These are phyloP conservation scores for Acrocephalus kingi DNA, from an alignment of 2,113 vertebrate genomes.

Conservation along the genomic window DNA sequence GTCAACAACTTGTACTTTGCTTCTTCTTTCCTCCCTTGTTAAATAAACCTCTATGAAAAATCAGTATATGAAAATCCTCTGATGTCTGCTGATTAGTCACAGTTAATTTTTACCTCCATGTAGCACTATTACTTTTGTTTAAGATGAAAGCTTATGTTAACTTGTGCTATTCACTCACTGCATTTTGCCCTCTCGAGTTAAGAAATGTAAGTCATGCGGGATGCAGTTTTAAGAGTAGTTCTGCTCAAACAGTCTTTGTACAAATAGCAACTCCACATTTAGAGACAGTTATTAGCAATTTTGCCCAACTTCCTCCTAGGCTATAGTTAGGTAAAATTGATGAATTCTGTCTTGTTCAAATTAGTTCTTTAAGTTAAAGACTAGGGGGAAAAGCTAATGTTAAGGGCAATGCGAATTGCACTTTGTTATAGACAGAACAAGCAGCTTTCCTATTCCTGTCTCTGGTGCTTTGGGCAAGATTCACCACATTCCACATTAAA, in stretches of 20 bases:
- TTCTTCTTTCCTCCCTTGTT: background rate
- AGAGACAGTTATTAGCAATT: background rate
- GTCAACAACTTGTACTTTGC: background rate
- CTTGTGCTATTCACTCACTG: background rate
- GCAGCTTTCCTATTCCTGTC: background rate
- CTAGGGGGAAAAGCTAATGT: background rate
- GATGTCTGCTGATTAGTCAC: background rate
- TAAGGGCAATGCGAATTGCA: constrained; percentile 20
- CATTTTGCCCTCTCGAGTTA: background rate
- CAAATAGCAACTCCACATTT: background rate
- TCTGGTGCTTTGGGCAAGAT: background rate
- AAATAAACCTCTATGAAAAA: background rate
- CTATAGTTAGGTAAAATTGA: constrained; percentile 32
- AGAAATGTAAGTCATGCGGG: background rate
- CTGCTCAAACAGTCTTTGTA: background rate
- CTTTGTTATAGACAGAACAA: constrained; percentile 11
- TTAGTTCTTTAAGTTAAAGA: constrained; percentile 44
- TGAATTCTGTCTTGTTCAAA: constrained; percentile 15
- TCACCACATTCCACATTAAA: constrained; percentile 36
- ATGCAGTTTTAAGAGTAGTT: background rate
- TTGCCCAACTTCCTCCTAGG: background rate
- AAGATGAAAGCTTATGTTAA: background rate
- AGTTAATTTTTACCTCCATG: background rate
- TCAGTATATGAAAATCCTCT: background rate
- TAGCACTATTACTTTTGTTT: background rate